Conservation (phyloP, 1,140 invertebrate species). For the Pissodes strobi region DNA sequence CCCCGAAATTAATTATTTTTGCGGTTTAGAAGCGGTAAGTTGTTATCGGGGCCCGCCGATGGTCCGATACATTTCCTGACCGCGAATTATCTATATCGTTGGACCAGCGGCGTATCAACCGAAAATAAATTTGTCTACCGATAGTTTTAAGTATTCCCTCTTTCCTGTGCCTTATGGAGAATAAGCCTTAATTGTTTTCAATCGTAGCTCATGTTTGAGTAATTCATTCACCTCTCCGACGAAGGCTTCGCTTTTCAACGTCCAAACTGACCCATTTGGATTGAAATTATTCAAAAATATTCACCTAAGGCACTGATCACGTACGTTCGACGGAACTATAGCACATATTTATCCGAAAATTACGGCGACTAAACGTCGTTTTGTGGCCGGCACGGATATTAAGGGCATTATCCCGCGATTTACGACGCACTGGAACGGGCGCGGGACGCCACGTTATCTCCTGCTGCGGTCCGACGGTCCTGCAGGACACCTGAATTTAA, state of each 20-base stretch:
- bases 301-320: no score
- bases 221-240: no score
- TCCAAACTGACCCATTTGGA: no score
- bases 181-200: no score
- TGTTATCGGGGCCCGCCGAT: constrained; percentile 21
- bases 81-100: constrained; percentile 28
- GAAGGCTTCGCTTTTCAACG: no score
- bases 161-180: no score
- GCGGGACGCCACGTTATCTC: constrained; percentile 2
- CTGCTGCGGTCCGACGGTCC: background rate
- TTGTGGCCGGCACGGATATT: constrained; percentile 15
- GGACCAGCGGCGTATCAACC: background rate
- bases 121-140: no score
- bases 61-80: constrained; percentile 26
- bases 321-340: no score
- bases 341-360: constrained; percentile 22
- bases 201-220: no score
- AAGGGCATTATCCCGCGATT: constrained; percentile 16
- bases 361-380: constrained; percentile 20
- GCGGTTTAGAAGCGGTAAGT: constrained; percentile 15
- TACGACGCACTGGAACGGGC: background rate
- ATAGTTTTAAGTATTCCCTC: no score
- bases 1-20: constrained; percentile 26
- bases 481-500: constrained; percentile 12
- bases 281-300: no score